Conservation (phyloP, 1,140 invertebrate species). For the Doryteuthis pealeii region DNA sequence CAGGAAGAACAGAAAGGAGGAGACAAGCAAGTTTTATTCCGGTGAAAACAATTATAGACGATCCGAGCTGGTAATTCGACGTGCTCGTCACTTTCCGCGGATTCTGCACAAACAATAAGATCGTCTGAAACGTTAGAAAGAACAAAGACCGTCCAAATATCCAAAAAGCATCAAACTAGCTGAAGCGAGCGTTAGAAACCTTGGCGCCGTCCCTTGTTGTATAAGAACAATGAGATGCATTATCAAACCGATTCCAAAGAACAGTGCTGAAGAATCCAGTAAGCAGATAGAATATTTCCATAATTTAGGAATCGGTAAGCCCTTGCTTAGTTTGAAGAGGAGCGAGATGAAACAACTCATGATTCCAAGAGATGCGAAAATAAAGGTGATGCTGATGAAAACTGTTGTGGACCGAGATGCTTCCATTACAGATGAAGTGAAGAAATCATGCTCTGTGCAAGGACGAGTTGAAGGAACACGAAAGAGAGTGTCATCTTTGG, state of each 20-base stretch:
- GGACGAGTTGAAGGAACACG: no score
- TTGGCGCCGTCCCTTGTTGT: not conserved
- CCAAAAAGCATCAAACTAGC: not conserved
- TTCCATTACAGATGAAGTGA: not conserved
- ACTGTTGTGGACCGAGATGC: not conserved
- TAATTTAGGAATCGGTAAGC: not conserved
- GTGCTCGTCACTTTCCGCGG: not conserved
- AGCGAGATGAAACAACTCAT: not conserved
- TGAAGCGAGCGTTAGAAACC: not conserved
- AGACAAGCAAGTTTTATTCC: not conserved
- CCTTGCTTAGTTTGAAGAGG: not conserved
- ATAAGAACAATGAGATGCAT: not conserved
- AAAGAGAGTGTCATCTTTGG: no score
- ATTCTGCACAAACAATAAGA: constrained; percentile 9
- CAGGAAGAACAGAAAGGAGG: not conserved
- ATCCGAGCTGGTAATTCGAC: not conserved
- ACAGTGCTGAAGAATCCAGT: not conserved
- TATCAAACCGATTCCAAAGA: not conserved
- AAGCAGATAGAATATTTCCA: not conserved
- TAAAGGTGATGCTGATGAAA: not conserved
- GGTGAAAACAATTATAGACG: not conserved
- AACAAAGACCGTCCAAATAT: constrained; percentile 5
- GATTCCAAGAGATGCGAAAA: not conserved
- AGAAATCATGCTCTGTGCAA: no score
- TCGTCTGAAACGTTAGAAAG: not conserved